Evolutionary conservation across 2,888 invertebrate genomes (phyloP).

Genomic region (Clostera curtula): DNA sequence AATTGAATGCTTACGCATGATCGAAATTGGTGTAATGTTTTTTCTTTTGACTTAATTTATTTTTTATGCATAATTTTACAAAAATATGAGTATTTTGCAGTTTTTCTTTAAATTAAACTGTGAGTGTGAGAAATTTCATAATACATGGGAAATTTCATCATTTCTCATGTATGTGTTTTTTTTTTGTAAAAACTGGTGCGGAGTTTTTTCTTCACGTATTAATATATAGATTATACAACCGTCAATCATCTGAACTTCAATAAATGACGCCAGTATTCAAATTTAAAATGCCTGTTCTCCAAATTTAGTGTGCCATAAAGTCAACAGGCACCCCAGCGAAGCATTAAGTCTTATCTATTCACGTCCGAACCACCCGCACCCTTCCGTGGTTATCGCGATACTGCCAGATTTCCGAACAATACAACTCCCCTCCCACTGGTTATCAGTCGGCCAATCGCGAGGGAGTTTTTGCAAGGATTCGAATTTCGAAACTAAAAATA

Average conservation of each 20-base stretch:
- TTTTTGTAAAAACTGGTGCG: no score
- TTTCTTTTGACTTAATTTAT: no score
- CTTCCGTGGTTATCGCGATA: slow-evolving; percentile 56
- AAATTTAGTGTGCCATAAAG: slow-evolving; percentile 50
- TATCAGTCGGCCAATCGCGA: slow-evolving; percentile 59
- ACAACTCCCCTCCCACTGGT: slow-evolving; percentile 39
- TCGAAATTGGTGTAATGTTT: no score
- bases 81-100: no score
- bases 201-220: no score
- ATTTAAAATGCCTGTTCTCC: slow-evolving; percentile 35
- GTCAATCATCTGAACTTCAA: slow-evolving; percentile 13
- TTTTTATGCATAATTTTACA: no score
- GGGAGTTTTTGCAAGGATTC: slow-evolving; percentile 32
- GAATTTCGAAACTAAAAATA: slow-evolving; percentile 34
- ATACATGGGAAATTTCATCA: no score
- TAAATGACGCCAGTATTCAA: slow-evolving; percentile 38
- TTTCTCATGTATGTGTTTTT: no score
- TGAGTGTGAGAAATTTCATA: no score
- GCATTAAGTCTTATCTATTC: slow-evolving; percentile 61
- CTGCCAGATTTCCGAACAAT: slow-evolving; percentile 65
- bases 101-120: no score
- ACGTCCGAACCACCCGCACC: slow-evolving; percentile 55
- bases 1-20: no score
- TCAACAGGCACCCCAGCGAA: slow-evolving; percentile 43
- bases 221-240: neutral